Evolutionary conservation across 2,888 invertebrate species (phyloP).

Genomic region (Nebria salina): DNA sequence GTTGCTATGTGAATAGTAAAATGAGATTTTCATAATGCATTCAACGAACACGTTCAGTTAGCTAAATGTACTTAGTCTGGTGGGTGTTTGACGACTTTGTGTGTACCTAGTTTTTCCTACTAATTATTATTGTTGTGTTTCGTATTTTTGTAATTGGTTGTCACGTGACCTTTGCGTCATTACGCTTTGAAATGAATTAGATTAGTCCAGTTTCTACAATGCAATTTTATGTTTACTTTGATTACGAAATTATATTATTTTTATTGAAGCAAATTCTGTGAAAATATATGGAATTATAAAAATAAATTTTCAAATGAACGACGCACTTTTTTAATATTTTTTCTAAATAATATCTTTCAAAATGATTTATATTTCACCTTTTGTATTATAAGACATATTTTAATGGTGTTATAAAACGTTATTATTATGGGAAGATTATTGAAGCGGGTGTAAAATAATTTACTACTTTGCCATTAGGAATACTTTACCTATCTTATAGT

Average conservation of each 20-base stretch:
- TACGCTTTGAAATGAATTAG: neutral
- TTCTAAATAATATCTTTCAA: neutral
- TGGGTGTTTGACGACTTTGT: neutral
- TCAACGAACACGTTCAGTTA: neutral
- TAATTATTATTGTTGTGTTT: neutral
- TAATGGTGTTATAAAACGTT: neutral
- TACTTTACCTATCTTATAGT: neutral
- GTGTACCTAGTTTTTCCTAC: neutral
- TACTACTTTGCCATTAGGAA: neutral
- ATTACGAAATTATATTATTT: neutral
- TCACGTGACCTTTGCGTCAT: slow-evolving; percentile 1
- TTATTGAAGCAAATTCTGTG: neutral
- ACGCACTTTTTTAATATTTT: neutral
- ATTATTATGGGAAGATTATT: neutral
- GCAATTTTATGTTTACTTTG: neutral
- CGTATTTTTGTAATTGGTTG: neutral
- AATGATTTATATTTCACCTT: neutral
- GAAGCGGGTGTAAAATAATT: neutral
- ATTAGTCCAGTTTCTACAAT: neutral
- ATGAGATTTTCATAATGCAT: neutral
- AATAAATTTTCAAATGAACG: neutral
- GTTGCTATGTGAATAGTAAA: neutral
- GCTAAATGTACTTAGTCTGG: neutral
- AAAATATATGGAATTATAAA: neutral
- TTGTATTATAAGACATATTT: neutral